Conservation (phyloP, 1,140 invertebrate species). For the Atta texana region DNA sequence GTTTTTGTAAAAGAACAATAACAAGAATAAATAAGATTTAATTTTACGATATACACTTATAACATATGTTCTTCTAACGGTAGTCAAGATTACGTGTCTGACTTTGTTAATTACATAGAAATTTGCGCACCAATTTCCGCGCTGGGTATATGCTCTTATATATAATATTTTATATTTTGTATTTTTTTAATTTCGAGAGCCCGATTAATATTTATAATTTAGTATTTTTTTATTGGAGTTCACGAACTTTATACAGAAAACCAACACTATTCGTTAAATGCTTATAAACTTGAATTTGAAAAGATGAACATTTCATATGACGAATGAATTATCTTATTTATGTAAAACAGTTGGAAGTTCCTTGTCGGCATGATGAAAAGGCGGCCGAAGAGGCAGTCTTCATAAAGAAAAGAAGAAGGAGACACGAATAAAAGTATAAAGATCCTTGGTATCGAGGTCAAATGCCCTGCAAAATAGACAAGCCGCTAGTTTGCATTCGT, state of each 20-base stretch:
- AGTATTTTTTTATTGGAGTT: no score
- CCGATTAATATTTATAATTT: no score
- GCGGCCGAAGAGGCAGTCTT: background rate
- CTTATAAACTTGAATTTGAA: background rate
- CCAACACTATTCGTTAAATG: background rate
- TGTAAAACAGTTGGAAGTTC: constrained; percentile 21
- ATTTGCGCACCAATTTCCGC: no score
- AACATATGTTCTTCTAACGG: no score
- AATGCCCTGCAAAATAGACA: constrained; percentile 35
- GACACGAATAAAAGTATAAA: background rate
- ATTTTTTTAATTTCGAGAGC: no score
- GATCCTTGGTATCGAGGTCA: constrained; percentile 39
- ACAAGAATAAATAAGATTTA: no score
- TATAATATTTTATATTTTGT: no score
- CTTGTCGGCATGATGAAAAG: constrained; percentile 5
- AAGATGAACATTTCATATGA: constrained; percentile 11
- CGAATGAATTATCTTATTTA: constrained; percentile 31
- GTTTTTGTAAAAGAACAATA: no score
- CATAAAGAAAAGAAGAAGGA: background rate
- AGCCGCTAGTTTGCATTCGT: constrained; percentile 17
- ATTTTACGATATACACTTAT: no score
- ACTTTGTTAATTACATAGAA: no score
- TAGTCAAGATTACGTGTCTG: no score
- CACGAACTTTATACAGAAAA: constrained; percentile 1
- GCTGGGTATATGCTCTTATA: no score